Conservation (phyloP, 2,797 vertebrate species). For the Pipistrellus pygmaeus region DNA sequence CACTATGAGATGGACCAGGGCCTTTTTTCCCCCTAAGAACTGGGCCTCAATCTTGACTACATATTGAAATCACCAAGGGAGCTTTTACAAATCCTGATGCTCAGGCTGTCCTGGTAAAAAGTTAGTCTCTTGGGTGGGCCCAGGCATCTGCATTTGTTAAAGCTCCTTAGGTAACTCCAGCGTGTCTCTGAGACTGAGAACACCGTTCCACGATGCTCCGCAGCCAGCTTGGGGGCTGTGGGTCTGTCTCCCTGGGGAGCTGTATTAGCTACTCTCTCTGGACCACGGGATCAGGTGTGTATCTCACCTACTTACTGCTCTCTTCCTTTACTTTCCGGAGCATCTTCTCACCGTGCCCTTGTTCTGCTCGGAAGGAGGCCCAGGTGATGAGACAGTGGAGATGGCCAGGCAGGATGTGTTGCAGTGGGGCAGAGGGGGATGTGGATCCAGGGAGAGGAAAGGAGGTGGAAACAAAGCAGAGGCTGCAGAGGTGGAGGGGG, state of each 20-base stretch:
- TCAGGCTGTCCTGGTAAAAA: neutral
- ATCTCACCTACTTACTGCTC: neutral
- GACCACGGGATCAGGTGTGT: neutral
- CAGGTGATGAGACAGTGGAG: neutral
- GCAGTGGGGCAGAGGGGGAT: neutral
- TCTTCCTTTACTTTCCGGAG: neutral
- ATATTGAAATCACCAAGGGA: neutral
- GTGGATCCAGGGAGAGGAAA: neutral
- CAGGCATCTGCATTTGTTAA: neutral
- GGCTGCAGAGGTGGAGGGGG: neutral
- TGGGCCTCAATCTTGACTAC: neutral
- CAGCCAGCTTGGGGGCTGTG: neutral
- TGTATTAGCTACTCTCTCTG: neutral
- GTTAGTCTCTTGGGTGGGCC: neutral
- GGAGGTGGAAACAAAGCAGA: neutral
- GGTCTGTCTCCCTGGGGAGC: neutral
- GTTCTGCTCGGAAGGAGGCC: neutral
- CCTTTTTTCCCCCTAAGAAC: neutral
- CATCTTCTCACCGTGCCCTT: neutral
- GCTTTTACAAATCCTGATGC: neutral
- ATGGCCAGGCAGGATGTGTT: neutral
- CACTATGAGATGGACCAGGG: neutral
- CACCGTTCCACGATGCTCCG: neutral
- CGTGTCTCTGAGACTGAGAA: neutral
- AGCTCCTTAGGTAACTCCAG: neutral